Percentiles rank a stretch among this genome's conserved stretches.
phyloP scores from a whole-genome alignment of 2,113 vertebrate species.

The Gallinago media region DNA sequence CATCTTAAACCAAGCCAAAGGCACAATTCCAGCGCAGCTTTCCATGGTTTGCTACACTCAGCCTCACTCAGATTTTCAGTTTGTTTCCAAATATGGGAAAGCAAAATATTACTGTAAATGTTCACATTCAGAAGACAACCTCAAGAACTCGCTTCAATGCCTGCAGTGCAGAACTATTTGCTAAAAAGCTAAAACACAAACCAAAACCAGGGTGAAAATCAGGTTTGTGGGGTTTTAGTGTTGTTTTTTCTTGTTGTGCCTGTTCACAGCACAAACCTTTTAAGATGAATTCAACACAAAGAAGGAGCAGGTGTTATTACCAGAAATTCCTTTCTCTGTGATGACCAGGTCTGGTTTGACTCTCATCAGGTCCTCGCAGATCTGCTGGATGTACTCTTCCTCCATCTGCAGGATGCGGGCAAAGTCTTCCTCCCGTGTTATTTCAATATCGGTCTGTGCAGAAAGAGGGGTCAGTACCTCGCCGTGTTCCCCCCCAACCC shows the following conservation, averaged over 20 bases:
- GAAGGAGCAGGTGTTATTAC: slow-evolving; percentile 35
- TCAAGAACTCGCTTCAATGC: neutral
- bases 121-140: neutral
- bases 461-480: neutral
- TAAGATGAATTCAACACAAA: neutral
- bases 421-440: slow-evolving; percentile 95
- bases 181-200: neutral
- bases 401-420: slow-evolving; percentile 96
- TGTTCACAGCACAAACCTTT: neutral
- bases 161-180: neutral
- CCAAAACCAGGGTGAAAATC: neutral
- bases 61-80: neutral
- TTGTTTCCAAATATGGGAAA: neutral
- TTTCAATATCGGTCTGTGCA: slow-evolving; percentile 93
- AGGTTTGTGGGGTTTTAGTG: too few relatives aligned
- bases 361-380: slow-evolving; percentile 92
- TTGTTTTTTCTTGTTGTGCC: too few relatives aligned
- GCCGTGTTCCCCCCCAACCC: neutral
- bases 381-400: slow-evolving; percentile 95
- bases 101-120: neutral
- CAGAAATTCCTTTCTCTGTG: slow-evolving; percentile 96
- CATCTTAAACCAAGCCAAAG: neutral
- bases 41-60: neutral
- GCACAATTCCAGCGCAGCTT: fast-evolving
- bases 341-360: slow-evolving; percentile 94